Evolutionary conservation across 1,140 invertebrate species (phyloP).

Genomic region (Nixonia krombeini): DNA sequence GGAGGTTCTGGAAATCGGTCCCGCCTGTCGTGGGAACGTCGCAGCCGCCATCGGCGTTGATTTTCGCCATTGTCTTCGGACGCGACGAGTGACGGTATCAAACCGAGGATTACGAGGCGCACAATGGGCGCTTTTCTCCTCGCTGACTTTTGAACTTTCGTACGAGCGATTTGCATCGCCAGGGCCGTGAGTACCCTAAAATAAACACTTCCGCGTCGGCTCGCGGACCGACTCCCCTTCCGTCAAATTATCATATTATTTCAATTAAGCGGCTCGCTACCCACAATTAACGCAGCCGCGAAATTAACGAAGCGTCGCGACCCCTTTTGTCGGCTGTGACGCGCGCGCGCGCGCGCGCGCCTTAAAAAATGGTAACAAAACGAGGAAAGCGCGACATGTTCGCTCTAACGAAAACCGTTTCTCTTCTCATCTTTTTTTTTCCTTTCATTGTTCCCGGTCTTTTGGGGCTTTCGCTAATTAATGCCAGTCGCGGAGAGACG

Average conservation of each 20-base stretch:
- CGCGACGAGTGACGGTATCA: constrained; percentile 18
- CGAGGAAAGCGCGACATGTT: constrained; percentile 54
- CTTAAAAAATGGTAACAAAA: constrained; percentile 26
- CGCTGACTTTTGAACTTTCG: constrained; percentile 29
- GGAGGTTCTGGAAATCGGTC: constrained; percentile 26
- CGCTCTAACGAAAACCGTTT: no score
- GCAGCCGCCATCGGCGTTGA: constrained; percentile 27
- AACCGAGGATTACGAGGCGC: constrained; percentile 21
- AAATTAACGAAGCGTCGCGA: constrained; percentile 63
- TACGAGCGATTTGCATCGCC: constrained; percentile 30
- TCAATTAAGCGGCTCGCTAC: constrained; percentile 67
- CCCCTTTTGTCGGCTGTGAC: constrained; percentile 46
- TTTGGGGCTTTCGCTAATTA: constrained; percentile 64
- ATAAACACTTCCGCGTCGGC: no score
- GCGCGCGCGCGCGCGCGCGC: constrained; percentile 33
- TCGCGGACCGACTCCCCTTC: constrained; percentile 21
- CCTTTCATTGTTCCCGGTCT: no score
- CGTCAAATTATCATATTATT: constrained; percentile 68
- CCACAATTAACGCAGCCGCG: constrained; percentile 66
- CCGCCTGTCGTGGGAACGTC: constrained; percentile 20
- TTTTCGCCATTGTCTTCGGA: constrained; percentile 33
- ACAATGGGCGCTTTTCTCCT: constrained; percentile 29
- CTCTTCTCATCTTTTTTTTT: constrained; percentile 41
- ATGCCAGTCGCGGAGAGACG: constrained; percentile 53
- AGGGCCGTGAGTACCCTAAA: no score